Percentiles rank a stretch among this genome's conserved stretches.
Evolutionary conservation across 2,888 invertebrate genomes (phyloP).

Genomic region (Aphodius sticticus): DNA sequence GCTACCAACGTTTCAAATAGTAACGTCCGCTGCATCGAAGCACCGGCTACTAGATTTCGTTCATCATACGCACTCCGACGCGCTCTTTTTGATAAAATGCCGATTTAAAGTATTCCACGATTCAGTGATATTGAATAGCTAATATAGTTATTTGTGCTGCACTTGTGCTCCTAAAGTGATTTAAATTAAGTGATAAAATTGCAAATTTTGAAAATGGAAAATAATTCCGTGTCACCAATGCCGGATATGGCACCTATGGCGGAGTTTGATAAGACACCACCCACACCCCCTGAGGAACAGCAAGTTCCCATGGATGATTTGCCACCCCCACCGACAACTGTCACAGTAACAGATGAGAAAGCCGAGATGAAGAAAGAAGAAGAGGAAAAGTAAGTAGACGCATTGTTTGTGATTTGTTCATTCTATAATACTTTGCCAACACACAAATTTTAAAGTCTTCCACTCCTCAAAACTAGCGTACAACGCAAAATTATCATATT

Average conservation of each 20-base stretch:
- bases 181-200: neutral
- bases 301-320: conserved; percentile 70
- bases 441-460: too few relatives aligned
- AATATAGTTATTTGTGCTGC: too few relatives aligned
- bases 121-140: too few relatives aligned
- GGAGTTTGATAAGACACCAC: conserved; percentile 75
- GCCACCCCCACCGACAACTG: conserved; percentile 70
- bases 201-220: conserved; percentile 63
- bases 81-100: neutral
- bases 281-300: conserved; percentile 66
- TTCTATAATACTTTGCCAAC: neutral
- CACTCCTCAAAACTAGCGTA: too few relatives aligned
- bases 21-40: neutral
- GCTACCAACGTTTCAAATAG: neutral
- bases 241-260: conserved; percentile 72
- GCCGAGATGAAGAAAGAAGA: conserved; percentile 39
- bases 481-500: too few relatives aligned
- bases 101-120: neutral
- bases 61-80: neutral
- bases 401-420: neutral
- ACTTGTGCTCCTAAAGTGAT: neutral
- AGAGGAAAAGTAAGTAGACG: conserved; percentile 20
- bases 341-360: conserved; percentile 36
- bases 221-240: conserved; percentile 75
- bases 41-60: neutral